Base-by-base conservation (phyloP, 2,797 vertebrate species). In the Acrocephalus scirpaceus region DNA sequence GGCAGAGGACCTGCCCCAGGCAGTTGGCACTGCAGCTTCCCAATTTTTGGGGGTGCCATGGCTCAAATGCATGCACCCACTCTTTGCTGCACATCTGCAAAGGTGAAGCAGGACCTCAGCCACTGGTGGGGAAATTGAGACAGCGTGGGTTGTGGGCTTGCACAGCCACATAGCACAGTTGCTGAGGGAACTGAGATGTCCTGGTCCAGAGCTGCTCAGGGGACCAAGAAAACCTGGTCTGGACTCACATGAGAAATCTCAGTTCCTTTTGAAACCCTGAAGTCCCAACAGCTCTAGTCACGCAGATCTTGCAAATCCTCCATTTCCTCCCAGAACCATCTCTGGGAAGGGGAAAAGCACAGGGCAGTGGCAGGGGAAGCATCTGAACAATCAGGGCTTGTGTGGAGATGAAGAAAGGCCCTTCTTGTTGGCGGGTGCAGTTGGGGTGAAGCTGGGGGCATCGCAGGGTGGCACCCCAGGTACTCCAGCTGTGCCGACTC, bases 351-450 rank as follows among this genome's bases (percentile, higher is more conserved):
- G 89, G 83, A 90, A 84, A 76, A 92, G 87, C 86, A 78, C 84
- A 93, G 92, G 83, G 83, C 83, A 3, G 70, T 26, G 51, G 80
- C 62, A 75, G 71, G 72, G 77, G 64, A 93, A 94, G 58, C 10
- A 1, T 61, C 57, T 0, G 13, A 93, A 97, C 97, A 97, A 97
- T 96, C 9, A 12, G 73, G 58, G 94, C 86, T 92, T 97, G 94
- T 97, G 91, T 48, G 3, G 62, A 78, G 88, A 42, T 1, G 26
- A 86, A 96, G 95, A 97, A 97, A 95, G 97, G 96, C 95, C 74
- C 93, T 97, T 97, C 94, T 92, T 96, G 86, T 91, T 29, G 30
- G 48, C 0, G 50, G 66, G 88, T 61, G 89, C 93, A 72, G 65
- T 91, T 23, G 61, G 95, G 72, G 92, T 53, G 89, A 91, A 70